Percentiles rank a stretch among this genome's conserved stretches.
Conservation (phyloP, 2,888 invertebrate species). For the Tupiocoris notatus region DNA sequence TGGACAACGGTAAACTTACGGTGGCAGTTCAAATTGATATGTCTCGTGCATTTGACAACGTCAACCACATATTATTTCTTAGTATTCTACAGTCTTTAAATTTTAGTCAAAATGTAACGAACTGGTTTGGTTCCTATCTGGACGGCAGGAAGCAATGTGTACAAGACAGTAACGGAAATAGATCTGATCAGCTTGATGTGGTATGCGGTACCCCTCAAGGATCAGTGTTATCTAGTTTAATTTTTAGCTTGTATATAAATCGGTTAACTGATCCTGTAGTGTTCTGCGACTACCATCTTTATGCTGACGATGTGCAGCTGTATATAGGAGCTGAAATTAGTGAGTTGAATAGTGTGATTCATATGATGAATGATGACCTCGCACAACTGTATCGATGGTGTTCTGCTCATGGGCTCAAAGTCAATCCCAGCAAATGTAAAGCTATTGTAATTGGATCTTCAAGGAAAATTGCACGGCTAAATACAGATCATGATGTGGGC, state of each 20-base stretch:
- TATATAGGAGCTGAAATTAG: neutral
- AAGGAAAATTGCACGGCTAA: neutral
- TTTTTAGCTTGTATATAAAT: constrained; percentile 1
- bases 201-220: neutral
- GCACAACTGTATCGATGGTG: neutral
- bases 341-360: neutral
- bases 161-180: neutral
- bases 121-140: constrained; percentile 7
- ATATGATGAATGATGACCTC: neutral
- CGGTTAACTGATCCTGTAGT: neutral
- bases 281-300: neutral
- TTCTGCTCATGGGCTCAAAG: neutral
- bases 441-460: neutral
- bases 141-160: neutral
- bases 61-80: neutral
- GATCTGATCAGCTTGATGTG: neutral
- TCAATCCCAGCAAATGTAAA: neutral
- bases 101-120: neutral
- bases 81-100: neutral
- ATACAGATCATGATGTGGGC: neutral
- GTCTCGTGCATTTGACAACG: constrained; percentile 8
- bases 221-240: neutral
- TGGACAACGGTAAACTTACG: neutral
- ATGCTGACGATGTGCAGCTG: neutral
- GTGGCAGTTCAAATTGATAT: neutral